phyloP scores from a whole-genome alignment of 2,113 vertebrate species.

The Cyprinodon tularosa region DNA sequence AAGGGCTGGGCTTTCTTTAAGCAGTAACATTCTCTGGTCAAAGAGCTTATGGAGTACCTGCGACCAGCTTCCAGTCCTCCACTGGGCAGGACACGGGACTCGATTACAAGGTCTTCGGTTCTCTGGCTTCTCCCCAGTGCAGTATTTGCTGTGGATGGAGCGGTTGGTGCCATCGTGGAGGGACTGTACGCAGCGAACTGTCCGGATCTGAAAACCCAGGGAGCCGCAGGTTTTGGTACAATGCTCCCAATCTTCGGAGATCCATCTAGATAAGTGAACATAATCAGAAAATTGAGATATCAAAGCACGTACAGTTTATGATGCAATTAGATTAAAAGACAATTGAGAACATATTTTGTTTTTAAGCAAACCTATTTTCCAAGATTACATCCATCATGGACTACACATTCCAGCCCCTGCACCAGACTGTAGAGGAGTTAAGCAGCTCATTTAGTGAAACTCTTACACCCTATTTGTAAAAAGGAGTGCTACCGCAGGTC shows the following conservation, averaged over 20 bases:
- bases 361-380: background rate
- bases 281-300: background rate
- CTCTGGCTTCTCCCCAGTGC: constrained; percentile 87
- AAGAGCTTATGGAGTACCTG: constrained; percentile 63
- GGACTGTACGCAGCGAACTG: constrained; percentile 88
- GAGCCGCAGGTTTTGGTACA: constrained; percentile 93
- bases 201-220: constrained; percentile 92
- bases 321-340: background rate
- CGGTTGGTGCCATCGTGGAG: constrained; percentile 86
- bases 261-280: constrained; percentile 82
- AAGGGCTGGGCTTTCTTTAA: background rate
- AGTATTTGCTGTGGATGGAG: constrained; percentile 92
- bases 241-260: constrained; percentile 91
- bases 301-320: background rate
- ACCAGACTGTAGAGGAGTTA: too few species aligned
- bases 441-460: too few species aligned
- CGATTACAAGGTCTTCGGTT: constrained; percentile 88
- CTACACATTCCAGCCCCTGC: too few species aligned
- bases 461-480: too few species aligned
- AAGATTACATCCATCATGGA: too few species aligned
- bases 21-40: background rate
- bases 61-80: constrained; percentile 92
- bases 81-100: constrained; percentile 83
- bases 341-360: background rate
- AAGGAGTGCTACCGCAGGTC: too few species aligned